Percentiles rank a stretch among this genome's conserved stretches.
These are phyloP conservation scores for Lanius ludovicianus DNA, from an alignment of 2,113 vertebrate species.

Conservation along the genomic window DNA sequence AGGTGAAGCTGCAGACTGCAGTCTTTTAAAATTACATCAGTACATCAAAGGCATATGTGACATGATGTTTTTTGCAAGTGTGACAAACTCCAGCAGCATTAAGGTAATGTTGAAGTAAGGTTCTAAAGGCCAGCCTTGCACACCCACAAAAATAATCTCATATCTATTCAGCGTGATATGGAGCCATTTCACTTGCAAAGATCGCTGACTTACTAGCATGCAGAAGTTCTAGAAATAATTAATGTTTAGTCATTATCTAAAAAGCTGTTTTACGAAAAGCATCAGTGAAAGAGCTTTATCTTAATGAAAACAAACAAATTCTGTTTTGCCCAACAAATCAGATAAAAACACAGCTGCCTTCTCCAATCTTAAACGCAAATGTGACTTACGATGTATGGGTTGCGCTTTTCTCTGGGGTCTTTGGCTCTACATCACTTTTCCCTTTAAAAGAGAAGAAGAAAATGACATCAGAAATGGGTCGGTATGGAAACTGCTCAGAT, in stretches of 20 bases:
- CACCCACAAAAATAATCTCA: conserved; percentile 2
- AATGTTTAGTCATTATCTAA: conserved; percentile 27
- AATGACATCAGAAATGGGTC: conserved; percentile 54
- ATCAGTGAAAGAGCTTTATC: conserved; percentile 41
- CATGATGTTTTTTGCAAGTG: conserved; percentile 28
- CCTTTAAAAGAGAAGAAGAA: conserved; percentile 79
- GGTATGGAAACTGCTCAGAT: conserved; percentile 28
- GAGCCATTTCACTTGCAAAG: conserved; percentile 25
- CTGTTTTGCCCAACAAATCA: conserved; percentile 32
- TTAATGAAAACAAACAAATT: conserved; percentile 43
- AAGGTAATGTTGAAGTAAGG: conserved; percentile 5
- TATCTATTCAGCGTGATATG: not conserved
- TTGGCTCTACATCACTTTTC: conserved; percentile 82
- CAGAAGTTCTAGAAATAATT: conserved; percentile 45
- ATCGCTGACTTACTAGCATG: not conserved
- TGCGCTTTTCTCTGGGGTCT: conserved; percentile 82
- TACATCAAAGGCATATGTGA: conserved; percentile 41
- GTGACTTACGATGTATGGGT: conserved; percentile 95
- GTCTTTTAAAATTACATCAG: conserved; percentile 62
- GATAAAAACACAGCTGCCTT: conserved; percentile 40
- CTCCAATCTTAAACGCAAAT: conserved; percentile 30
- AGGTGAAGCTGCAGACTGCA: conserved; percentile 51
- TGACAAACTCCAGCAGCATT: conserved; percentile 32
- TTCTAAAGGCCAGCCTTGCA: conserved; percentile 6
- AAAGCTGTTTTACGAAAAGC: conserved; percentile 48